These are phyloP conservation scores for Reticulitermes speratus DNA, from an alignment of 1,140 invertebrate species.

Conservation along the genomic window DNA sequence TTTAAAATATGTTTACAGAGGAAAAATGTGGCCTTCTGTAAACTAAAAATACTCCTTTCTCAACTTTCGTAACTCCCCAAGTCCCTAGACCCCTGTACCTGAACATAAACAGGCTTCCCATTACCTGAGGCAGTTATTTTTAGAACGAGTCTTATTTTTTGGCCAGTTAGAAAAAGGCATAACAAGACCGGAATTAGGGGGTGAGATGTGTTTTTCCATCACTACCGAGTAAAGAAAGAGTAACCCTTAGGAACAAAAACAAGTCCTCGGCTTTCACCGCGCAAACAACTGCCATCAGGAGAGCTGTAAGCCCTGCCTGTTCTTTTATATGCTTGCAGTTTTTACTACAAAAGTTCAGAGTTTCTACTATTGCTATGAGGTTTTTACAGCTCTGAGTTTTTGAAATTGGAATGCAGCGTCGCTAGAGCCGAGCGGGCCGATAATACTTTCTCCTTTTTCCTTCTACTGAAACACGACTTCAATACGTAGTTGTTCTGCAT, in stretches of 20 bases:
- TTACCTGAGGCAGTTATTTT: conserved; percentile 5
- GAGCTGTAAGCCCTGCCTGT: background rate
- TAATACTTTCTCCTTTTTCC: too few relatives aligned
- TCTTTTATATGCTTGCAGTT: background rate
- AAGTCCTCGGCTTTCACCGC: background rate
- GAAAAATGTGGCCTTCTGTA: background rate
- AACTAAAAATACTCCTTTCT: background rate
- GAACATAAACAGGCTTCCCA: background rate
- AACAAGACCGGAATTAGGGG: background rate
- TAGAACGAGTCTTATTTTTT: background rate
- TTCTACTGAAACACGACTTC: too few relatives aligned
- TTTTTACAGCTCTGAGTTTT: background rate
- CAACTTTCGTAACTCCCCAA: background rate
- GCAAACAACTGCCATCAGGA: background rate
- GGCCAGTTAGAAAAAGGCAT: background rate
- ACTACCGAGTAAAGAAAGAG: background rate
- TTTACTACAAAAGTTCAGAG: background rate
- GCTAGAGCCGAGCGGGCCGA: too few relatives aligned
- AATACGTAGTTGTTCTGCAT: too few relatives aligned
- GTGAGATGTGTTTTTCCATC: background rate
- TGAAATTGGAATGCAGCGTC: background rate
- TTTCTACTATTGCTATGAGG: background rate
- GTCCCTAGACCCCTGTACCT: background rate
- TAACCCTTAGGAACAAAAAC: conserved; percentile 16
- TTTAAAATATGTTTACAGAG: background rate